Evolutionary conservation across 2,888 invertebrate species (phyloP), one percentile per base, ranked within the genome.

Genomic region (Tenthredo livida): DNA sequence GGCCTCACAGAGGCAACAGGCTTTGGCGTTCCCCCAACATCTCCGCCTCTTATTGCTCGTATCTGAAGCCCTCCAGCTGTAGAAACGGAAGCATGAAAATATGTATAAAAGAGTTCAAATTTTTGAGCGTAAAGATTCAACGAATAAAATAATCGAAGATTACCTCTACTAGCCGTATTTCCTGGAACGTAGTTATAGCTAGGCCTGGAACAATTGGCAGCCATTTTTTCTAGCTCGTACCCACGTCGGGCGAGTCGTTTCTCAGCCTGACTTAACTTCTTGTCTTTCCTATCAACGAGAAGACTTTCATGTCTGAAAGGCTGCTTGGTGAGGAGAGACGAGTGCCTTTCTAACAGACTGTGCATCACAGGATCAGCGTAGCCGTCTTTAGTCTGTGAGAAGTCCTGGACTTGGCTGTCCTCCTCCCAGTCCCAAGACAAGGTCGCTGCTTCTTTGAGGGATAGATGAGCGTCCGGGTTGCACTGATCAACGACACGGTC

Each of bases 401-500:
- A 96, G 93, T 98, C 97, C 92, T 96, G 96, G 12, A 95, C 94
- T 88, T 97, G 97, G 37, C 96, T 95, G 90, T 98, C 98, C 92
- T 97, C 96, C 91, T 97, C 98, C 92, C 98, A 97, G 90, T 98
- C 97, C 94, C 97, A 97, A 90, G 98, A 97, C 37, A 99, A 94
- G 87, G 97, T 98, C 17, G 97, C 97, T 50, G 98, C 97, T 91
- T 98, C 98, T 93, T 97, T 98, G 94, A 98, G 96, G 1, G 97
- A 97, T 47, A 98, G 94, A 92, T 98, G 98, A 0, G 98, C 98
- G 92, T 99, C 98, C 0, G 99, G 99, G 93, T 99, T 98, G 91
- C 99, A 97, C 93, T 99, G 99, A 94, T 99, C 99, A 0, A 99
- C 99, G 5, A 99, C 99, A 21, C 99, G 95, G 93, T 99, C 99